These are phyloP conservation scores for Lasioglossum lativentre DNA, from an alignment of 2,888 invertebrate species.

Conservation along the genomic window DNA sequence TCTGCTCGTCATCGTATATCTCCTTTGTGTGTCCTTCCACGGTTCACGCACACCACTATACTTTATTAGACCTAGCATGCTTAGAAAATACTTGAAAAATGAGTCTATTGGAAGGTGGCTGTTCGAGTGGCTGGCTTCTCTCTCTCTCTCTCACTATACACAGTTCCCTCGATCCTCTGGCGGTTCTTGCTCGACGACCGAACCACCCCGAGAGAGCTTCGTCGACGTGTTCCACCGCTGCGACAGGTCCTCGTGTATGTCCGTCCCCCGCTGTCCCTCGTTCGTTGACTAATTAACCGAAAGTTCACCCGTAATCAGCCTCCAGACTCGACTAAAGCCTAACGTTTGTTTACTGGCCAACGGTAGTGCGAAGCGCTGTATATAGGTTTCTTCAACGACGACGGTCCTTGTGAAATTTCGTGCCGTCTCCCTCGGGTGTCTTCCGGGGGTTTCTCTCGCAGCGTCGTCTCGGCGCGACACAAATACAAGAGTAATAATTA, in stretches of 20 bases:
- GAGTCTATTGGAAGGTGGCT: conserved; percentile 82
- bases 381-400: conserved; percentile 54
- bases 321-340: conserved; percentile 80
- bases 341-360: conserved; percentile 82
- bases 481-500: conserved; percentile 10
- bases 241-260: conserved; percentile 23
- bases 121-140: conserved; percentile 67
- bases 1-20: conserved; percentile 5
- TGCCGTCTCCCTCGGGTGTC: background rate
- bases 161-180: conserved; percentile 43
- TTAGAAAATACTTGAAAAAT: conserved; percentile 84
- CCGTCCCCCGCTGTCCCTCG: conserved; percentile 55
- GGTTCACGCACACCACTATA: conserved; percentile 75
- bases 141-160: conserved; percentile 79
- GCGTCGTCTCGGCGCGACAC: background rate
- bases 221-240: conserved; percentile 38
- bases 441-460: background rate
- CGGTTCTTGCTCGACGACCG: conserved; percentile 28
- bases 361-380: conserved; percentile 70
- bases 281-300: conserved; percentile 48
- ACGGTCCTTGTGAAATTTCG: background rate
- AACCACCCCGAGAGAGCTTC: conserved; percentile 50
- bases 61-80: conserved; percentile 80
- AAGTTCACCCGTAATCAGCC: conserved; percentile 67
- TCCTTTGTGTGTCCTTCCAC: conserved; percentile 43